Evolutionary conservation across 1,140 invertebrate species (phyloP).

Genomic region (Drosophila oshimai): DNA sequence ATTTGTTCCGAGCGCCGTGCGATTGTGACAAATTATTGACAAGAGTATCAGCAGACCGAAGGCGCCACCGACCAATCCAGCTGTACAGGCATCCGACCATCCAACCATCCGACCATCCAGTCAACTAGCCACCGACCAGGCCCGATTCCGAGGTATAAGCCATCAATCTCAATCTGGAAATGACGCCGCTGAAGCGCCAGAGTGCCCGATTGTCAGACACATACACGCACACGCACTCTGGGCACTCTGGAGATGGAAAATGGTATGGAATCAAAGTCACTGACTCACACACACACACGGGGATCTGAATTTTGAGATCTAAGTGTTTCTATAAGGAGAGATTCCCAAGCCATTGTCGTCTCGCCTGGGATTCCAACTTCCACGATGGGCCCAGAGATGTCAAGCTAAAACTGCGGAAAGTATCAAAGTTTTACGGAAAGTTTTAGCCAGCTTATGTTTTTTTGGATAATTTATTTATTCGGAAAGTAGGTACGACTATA

Average conservation of each 20-base stretch:
- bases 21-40: conserved; percentile 82
- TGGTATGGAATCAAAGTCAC: conserved; percentile 28
- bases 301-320: conserved; percentile 9
- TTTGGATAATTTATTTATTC: no score
- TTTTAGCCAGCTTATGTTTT: no score
- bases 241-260: no score
- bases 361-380: conserved; percentile 3
- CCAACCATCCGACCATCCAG: neutral
- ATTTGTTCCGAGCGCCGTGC: conserved; percentile 73
- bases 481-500: no score
- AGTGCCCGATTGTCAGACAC: conserved; percentile 43
- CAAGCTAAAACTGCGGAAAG: no score
- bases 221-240: neutral
- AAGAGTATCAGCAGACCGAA: conserved; percentile 55
- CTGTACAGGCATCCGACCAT: neutral
- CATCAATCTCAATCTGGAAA: conserved; percentile 79
- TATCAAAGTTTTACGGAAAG: no score
- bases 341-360: conserved; percentile 41
- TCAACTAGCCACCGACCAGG: conserved; percentile 1
- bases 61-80: conserved; percentile 7
- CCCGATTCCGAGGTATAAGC: conserved; percentile 36
- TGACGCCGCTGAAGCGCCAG: conserved; percentile 65
- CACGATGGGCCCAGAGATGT: neutral
- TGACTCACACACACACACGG: neutral
- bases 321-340: conserved; percentile 16